phyloP scores from a whole-genome alignment of 64 coral and sea anemone genomes.

The Montipora sp. region DNA sequence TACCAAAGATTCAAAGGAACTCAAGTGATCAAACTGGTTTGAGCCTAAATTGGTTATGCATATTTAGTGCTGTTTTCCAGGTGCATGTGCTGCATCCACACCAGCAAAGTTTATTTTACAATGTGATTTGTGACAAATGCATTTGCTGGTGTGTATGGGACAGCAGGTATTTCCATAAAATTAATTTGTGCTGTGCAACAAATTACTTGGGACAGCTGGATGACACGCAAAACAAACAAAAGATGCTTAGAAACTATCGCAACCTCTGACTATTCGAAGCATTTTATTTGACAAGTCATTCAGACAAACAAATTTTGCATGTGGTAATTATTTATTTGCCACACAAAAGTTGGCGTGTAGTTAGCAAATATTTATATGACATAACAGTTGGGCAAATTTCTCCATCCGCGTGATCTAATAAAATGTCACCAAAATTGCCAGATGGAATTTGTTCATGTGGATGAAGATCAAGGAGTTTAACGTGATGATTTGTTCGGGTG shows the following conservation, averaged over 20 bases:
- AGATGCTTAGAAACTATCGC: background rate
- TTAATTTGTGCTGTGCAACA: background rate
- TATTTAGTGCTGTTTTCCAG: slow-evolving; percentile 6
- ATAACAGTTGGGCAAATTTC: background rate
- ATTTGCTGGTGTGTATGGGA: background rate
- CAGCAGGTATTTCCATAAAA: background rate
- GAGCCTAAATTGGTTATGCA: slow-evolving; percentile 13
- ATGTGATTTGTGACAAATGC: background rate
- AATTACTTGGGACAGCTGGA: background rate
- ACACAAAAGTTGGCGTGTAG: background rate
- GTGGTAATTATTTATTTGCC: background rate
- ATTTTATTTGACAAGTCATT: background rate
- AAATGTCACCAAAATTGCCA: background rate
- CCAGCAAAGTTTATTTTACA: background rate
- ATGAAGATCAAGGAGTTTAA: too few species aligned
- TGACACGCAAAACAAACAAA: background rate
- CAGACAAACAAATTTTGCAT: background rate
- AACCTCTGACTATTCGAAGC: background rate
- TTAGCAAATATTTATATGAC: background rate
- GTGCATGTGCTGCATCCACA: background rate
- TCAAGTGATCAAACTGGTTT: slow-evolving; percentile 43
- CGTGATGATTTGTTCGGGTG: too few species aligned
- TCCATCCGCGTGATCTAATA: background rate
- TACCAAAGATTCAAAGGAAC: slow-evolving; percentile 23
- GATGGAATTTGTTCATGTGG: too few species aligned